phyloP scores from a whole-genome alignment of 2,797 vertebrate genomes.

The Sebastes elongatus region DNA sequence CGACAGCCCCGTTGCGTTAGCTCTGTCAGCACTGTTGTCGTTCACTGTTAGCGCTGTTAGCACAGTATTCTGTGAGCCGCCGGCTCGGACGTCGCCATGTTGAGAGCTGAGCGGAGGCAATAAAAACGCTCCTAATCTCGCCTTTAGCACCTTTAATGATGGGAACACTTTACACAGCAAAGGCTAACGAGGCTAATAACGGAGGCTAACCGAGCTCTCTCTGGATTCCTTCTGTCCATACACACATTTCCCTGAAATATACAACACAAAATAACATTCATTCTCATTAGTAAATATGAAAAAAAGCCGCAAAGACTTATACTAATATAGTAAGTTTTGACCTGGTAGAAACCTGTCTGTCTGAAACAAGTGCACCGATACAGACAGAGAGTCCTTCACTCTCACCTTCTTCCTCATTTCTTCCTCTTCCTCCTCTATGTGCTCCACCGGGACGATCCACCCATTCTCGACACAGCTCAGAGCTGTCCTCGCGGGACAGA shows the following conservation, averaged over 20 bases:
- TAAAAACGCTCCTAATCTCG: neutral
- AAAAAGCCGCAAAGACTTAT: neutral
- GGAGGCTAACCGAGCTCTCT: neutral
- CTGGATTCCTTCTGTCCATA: neutral
- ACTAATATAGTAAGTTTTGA: neutral
- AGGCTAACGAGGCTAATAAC: neutral
- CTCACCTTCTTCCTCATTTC: conserved; percentile 63
- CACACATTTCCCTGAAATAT: neutral
- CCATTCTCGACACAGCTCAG: conserved; percentile 56
- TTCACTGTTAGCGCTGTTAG: neutral
- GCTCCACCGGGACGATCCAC: conserved; percentile 22
- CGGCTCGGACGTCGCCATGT: neutral
- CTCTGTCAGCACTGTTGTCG: neutral
- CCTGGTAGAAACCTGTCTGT: neutral
- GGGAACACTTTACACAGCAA: no score
- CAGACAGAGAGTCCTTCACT: neutral
- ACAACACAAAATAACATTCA: neutral
- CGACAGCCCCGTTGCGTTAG: no score
- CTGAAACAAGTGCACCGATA: neutral
- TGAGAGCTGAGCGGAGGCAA: neutral
- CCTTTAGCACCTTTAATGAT: neutral
- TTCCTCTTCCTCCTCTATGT: conserved; percentile 33
- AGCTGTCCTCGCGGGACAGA: conserved; percentile 39
- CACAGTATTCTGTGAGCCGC: neutral
- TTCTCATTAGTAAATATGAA: neutral